Conservation (phyloP, 92 coral and sea anemone species). For the Pocillopora meandrina region DNA sequence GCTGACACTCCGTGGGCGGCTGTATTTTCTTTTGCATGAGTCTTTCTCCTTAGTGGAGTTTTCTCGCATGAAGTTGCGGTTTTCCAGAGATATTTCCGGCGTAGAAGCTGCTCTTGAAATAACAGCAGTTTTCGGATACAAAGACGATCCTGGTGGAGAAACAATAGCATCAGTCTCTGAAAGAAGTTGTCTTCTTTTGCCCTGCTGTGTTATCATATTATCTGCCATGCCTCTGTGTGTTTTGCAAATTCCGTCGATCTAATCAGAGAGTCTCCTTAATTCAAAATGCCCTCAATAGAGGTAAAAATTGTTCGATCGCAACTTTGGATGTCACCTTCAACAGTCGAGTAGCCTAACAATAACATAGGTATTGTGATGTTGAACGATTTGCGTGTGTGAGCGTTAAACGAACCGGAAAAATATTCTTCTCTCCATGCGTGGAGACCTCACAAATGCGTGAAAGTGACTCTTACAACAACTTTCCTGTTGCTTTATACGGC, state of each 20-base stretch:
- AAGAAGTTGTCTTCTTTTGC: constrained; percentile 11
- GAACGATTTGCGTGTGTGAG: neutral
- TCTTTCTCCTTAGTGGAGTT: constrained; percentile 18
- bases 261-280: neutral
- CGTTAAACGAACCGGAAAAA: constrained; percentile 7
- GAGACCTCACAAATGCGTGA: constrained; percentile 8
- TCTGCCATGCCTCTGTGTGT: neutral
- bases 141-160: constrained; percentile 4
- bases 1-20: constrained; percentile 86
- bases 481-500: neutral
- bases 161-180: constrained; percentile 16
- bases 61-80: neutral
- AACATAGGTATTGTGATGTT: neutral
- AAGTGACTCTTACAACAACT: neutral
- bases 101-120: constrained; percentile 41
- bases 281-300: neutral
- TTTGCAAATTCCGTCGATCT: neutral
- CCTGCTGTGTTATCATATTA: constrained; percentile 13
- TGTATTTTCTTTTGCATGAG: constrained; percentile 49
- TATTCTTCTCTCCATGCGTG: neutral
- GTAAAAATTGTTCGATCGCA: neutral
- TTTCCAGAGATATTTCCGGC: constrained; percentile 28
- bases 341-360: neutral
- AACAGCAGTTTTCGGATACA: constrained; percentile 13
- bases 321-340: neutral